Evolutionary conservation across 1,140 invertebrate genomes (phyloP).

Genomic region (Lordiphosa stackelbergi): DNA sequence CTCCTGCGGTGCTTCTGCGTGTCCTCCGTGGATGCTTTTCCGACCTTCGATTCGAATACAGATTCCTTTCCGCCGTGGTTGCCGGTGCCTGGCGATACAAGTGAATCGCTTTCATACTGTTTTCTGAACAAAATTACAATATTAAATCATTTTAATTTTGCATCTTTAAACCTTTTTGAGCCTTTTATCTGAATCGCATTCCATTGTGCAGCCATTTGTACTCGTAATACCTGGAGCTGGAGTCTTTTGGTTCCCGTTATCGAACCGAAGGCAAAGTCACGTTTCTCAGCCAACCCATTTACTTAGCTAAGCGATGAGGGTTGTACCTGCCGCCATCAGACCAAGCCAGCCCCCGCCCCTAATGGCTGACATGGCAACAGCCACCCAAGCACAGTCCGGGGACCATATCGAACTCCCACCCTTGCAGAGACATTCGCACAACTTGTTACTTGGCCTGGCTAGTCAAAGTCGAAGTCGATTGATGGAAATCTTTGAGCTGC

Average conservation of each 20-base stretch:
- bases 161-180: background rate
- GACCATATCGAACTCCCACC: conserved; percentile 16
- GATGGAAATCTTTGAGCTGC: conserved; percentile 64
- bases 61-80: too few relatives aligned
- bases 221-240: conserved; percentile 22
- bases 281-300: conserved; percentile 69
- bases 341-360: conserved; percentile 1
- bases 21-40: too few relatives aligned
- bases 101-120: too few relatives aligned
- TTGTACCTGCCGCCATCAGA: conserved; percentile 57
- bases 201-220: conserved; percentile 43
- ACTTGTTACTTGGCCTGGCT: conserved; percentile 48
- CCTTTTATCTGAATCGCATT: background rate
- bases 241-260: conserved; percentile 32
- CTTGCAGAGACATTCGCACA: conserved; percentile 51
- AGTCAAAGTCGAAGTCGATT: conserved; percentile 22
- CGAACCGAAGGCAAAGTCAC: conserved; percentile 50
- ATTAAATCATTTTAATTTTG: background rate
- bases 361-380: conserved; percentile 2
- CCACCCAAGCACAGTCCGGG: conserved; percentile 1
- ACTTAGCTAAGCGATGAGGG: conserved; percentile 72
- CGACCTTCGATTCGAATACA: too few relatives aligned
- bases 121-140: too few relatives aligned
- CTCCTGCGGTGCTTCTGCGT: too few relatives aligned
- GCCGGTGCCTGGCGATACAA: too few relatives aligned